Conservation (phyloP, 2,113 vertebrate species). For the Oryzias javanicus region DNA sequence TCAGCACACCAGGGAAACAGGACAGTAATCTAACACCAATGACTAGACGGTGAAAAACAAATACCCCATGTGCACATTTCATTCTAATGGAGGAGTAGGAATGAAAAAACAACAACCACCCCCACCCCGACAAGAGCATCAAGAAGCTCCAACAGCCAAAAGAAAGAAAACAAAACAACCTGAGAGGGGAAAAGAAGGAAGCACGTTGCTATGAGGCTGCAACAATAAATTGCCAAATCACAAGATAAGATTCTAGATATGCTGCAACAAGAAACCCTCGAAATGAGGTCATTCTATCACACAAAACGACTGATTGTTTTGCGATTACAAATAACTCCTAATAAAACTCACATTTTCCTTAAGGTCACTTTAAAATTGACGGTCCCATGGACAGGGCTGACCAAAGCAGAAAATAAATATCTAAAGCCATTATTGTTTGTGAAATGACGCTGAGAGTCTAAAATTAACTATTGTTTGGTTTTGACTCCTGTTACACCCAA, state of each 20-base stretch:
- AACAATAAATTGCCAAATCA: slow-evolving; percentile 40
- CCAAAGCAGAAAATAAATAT: too few relatives aligned
- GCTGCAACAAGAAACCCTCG: slow-evolving; percentile 18
- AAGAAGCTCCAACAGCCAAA: background rate
- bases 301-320: background rate
- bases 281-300: slow-evolving; percentile 26
- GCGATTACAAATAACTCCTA: slow-evolving; percentile 9
- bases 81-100: slow-evolving; percentile 12
- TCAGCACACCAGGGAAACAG: slow-evolving; percentile 49
- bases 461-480: too few relatives aligned
- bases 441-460: too few relatives aligned
- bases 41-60: slow-evolving; percentile 32
- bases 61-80: slow-evolving; percentile 20
- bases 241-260: slow-evolving; percentile 56
- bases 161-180: too few relatives aligned
- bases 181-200: background rate
- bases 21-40: slow-evolving; percentile 63
- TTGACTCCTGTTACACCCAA: too few relatives aligned
- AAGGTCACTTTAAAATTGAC: slow-evolving; percentile 16
- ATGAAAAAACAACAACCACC: background rate
- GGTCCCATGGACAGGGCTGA: too few relatives aligned
- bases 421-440: too few relatives aligned
- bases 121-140: background rate
- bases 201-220: slow-evolving; percentile 31
- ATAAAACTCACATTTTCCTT: background rate